These are phyloP conservation scores for Drosophila sp. DNA, from an alignment of 1,140 invertebrate genomes.

Conservation along the genomic window DNA sequence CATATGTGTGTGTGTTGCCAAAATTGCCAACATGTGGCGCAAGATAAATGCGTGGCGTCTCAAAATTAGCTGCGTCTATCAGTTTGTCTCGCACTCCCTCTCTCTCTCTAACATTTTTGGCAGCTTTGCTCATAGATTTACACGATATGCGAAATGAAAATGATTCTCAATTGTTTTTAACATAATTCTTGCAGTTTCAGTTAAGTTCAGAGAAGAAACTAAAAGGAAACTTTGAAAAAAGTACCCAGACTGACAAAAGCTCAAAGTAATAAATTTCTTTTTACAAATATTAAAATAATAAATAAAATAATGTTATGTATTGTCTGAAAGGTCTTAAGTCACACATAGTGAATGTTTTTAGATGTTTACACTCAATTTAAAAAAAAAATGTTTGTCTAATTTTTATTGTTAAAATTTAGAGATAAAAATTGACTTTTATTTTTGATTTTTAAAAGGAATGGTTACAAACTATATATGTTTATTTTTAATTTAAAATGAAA, in stretches of 20 bases:
- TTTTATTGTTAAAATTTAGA: no score
- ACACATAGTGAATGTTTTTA: no score
- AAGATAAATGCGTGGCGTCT: slow-evolving; percentile 53
- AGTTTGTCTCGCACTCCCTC: slow-evolving; percentile 16
- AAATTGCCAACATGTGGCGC: slow-evolving; percentile 44
- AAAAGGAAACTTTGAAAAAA: not conserved
- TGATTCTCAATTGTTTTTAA: slow-evolving; percentile 21
- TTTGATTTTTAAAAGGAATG: no score
- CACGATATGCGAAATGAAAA: slow-evolving; percentile 30
- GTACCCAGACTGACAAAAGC: slow-evolving; percentile 15
- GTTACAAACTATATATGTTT: no score
- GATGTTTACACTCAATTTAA: no score
- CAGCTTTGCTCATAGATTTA: slow-evolving; percentile 23
- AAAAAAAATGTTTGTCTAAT: no score
- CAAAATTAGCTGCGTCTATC: slow-evolving; percentile 44
- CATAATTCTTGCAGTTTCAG: slow-evolving; percentile 1
- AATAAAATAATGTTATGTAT: no score
- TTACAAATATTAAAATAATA: no score
- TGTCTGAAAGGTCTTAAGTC: no score
- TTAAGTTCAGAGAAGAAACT: not conserved
- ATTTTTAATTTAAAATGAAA: no score
- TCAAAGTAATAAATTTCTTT: slow-evolving; percentile 9
- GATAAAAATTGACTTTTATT: no score
- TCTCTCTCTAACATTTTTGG: not conserved
- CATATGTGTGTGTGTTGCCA: slow-evolving; percentile 26